Evolutionary conservation across 2,888 invertebrate species (phyloP), one percentile per base, ranked within the genome.

Genomic region (Therioaphis trifolii): DNA sequence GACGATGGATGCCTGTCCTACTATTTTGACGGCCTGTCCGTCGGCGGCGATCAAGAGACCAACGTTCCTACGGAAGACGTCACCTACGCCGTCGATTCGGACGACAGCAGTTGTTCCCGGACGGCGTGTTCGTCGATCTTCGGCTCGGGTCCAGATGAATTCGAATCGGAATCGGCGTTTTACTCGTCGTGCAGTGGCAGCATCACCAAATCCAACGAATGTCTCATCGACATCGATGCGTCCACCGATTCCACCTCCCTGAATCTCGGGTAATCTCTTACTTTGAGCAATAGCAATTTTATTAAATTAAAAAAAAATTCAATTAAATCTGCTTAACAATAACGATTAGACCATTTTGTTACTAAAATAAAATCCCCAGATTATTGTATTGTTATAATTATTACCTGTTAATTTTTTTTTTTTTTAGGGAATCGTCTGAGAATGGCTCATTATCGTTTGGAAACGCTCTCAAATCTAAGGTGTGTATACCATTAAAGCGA

Each of bases 1-100:
- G 82, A 74, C 61, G 49, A 82, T 82, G 82, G 82, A 29, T 72
- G 71, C 61, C 14, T 74, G 24, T 71, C 71, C 3, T 74, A 72
- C 63, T 82, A 82, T 12, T 82, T 82, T 40, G 72, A 82, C 21
- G 4, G 49, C 29, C n/a, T 82, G 29, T 63, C 72, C 1, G 24
- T 63, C 24, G 21, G 35, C 11, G 61, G 35, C 12, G 61, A 72
- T 24, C 72, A 43, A 35, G 49, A 72, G 15, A 49, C 52, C 21
- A n/a, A n/a, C n/a, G 29, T 49, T 12, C 18, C 35, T n/a, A n/a
- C n/a, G 5, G 63, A 82, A 72, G 71, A 82, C 21, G 18, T 63
- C 35, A 61, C n/a, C 9, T 46, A 55, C 61, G 27, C 43, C 14
- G 61, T 82, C 0, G 82, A 82, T 63, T 72, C 82, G 24, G 82